Evolutionary conservation across 2,113 vertebrate species (phyloP), one percentile per base, ranked within the genome.

Genomic region (Neogale vison): DNA sequence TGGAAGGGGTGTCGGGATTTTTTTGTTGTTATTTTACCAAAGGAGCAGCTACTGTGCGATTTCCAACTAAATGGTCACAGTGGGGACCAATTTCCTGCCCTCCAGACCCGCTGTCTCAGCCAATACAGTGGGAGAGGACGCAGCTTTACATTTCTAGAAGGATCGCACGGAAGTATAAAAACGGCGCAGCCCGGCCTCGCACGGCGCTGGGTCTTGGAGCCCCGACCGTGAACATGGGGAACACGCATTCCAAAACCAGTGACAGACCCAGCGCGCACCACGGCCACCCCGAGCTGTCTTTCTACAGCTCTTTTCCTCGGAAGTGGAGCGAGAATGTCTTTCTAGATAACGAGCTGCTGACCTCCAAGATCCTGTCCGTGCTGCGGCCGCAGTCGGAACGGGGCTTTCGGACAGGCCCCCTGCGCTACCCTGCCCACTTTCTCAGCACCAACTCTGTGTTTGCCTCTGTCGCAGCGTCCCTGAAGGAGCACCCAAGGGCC

Each of bases 341-440:
- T 96, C 96, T 99, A 97, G 99, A 99, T 96, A 99, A 99, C 0
- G 99, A 99, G 98, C 98, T 99, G 45, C 96, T 99, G 94, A 99
- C 99, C 72, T 99, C 99, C 97, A 98, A 96, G 93, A 98, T 99
- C 82, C 98, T 99, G 85, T 98, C 98, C 0, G 98, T 98, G 36
- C 97, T 99, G 80, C 98, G 96, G 4, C 98, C 99, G 0, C 98
- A 97, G 45, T 84, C 98, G 0, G 98, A 98, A 87, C 82, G 91
- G n/a, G 98, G 97, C 90, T 87, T 98, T 95, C 29, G 97, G 72
- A 79, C 95, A 0, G 97, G 98, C 3, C 97, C 98, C 61, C 97
- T 99, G 76, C 99, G 94, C 92, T 98, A 92, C 98, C 87, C 98
- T 13, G 96, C 98, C 96, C 98, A 86, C 88, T 98, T 98, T 89